Conservation (phyloP, 92 coral and sea anemone genomes). For the Muricea muricata region DNA sequence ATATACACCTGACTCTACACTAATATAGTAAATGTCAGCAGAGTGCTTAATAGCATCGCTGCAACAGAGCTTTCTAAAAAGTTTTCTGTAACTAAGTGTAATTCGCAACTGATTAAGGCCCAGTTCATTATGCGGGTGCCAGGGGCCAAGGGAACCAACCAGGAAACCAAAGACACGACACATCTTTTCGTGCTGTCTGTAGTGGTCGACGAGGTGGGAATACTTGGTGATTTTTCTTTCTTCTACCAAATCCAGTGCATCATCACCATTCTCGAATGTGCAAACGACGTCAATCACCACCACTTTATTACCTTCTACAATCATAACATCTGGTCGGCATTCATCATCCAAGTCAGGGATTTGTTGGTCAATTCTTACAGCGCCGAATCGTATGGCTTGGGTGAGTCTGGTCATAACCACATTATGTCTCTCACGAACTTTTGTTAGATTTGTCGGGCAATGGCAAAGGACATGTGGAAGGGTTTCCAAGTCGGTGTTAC, state of each 20-base stretch:
- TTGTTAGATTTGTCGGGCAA: not conserved
- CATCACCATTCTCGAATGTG: constrained; percentile 10
- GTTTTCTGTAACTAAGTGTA: not conserved
- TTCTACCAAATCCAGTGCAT: not conserved
- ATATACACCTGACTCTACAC: not conserved
- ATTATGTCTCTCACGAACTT: not conserved
- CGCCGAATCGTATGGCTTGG: constrained; percentile 11
- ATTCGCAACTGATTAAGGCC: not conserved
- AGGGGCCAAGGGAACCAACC: constrained; percentile 1
- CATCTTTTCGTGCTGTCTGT: not conserved
- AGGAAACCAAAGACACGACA: constrained; percentile 8
- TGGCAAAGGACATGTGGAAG: constrained; percentile 5
- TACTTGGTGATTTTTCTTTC: not conserved
- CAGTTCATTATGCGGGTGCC: constrained; percentile 7
- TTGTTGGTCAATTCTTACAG: not conserved
- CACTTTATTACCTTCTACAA: not conserved
- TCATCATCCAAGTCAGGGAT: not conserved
- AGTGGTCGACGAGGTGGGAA: not conserved
- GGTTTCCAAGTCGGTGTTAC: not conserved
- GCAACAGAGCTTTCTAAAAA: constrained; percentile 5
- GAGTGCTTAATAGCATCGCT: not conserved
- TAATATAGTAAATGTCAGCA: constrained; percentile 14
- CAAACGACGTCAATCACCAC: not conserved
- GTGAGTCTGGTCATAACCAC: not conserved
- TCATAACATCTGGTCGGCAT: not conserved